Evolutionary conservation across 2,113 vertebrate genomes (phyloP).

Genomic region (Passer montanus): DNA sequence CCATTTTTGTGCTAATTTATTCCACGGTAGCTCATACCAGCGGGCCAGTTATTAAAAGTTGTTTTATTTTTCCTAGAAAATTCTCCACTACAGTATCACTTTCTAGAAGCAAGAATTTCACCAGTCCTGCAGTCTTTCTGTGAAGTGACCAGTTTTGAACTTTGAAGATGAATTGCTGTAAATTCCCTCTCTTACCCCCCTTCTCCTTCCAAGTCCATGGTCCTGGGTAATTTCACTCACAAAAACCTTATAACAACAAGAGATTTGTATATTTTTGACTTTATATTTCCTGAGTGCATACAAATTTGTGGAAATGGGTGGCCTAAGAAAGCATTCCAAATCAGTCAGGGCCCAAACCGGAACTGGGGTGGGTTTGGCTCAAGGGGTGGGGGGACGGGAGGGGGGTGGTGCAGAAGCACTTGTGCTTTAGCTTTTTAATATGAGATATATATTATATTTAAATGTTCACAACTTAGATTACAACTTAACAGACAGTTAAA

Average conservation of each 20-base stretch:
- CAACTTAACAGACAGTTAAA: slow-evolving; percentile 78
- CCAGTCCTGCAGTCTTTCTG: slow-evolving; percentile 81
- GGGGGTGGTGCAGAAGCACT: slow-evolving; percentile 66
- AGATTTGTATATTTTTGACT: slow-evolving; percentile 85
- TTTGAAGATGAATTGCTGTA: slow-evolving; percentile 78
- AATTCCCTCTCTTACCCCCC: slow-evolving; percentile 75
- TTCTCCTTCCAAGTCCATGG: slow-evolving; percentile 80
- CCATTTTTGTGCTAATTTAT: slow-evolving; percentile 85
- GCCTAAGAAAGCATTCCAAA: slow-evolving; percentile 82
- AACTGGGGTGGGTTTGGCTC: slow-evolving; percentile 52
- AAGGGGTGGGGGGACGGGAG: neutral
- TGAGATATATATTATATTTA: slow-evolving; percentile 86
- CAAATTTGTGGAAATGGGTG: slow-evolving; percentile 74
- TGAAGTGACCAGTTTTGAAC: slow-evolving; percentile 83
- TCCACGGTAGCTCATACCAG: slow-evolving; percentile 86
- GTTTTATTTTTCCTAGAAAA: slow-evolving; percentile 85
- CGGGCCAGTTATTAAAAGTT: slow-evolving; percentile 86
- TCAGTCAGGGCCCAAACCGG: slow-evolving; percentile 73
- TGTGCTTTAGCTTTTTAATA: slow-evolving; percentile 84
- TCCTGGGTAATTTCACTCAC: slow-evolving; percentile 78
- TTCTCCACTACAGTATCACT: slow-evolving; percentile 81
- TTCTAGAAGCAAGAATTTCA: slow-evolving; percentile 82
- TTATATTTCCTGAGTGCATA: slow-evolving; percentile 82
- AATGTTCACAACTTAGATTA: slow-evolving; percentile 82
- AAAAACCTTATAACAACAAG: slow-evolving; percentile 80